A percentile compares a stretch with the other conserved stretches of the same genome.
phyloP scores from a whole-genome alignment of 1,140 invertebrate species.

The Pogonomyrmex barbatus region DNA sequence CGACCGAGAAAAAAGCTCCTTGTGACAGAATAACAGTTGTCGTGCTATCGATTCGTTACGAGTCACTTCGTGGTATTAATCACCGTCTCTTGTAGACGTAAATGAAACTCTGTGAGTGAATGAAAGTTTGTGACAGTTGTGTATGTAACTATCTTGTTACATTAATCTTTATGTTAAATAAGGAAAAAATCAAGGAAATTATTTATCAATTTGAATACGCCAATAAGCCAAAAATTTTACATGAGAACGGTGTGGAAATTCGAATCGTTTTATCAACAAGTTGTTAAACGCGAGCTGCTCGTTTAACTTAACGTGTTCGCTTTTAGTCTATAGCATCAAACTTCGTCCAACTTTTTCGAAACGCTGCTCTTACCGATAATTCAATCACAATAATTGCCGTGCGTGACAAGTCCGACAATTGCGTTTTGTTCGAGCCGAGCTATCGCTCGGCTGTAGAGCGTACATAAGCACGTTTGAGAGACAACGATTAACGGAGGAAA shows the following conservation, averaged over 20 bases:
- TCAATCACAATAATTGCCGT: constrained; percentile 46
- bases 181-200: not conserved
- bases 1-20: constrained; percentile 30
- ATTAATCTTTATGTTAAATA: not conserved
- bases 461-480: constrained; percentile 11
- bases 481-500: constrained; percentile 35
- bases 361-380: constrained; percentile 17
- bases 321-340: constrained; percentile 23
- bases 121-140: not conserved
- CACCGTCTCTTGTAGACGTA: constrained; percentile 10
- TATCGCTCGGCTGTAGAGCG: constrained; percentile 19
- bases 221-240: not conserved
- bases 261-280: not conserved
- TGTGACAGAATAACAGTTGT: not conserved
- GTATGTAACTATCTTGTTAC: constrained; percentile 17
- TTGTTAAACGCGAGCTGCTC: not conserved
- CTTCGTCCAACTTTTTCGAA: constrained; percentile 35
- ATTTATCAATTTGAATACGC: not conserved
- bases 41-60: constrained; percentile 33
- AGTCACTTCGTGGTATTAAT: constrained; percentile 32
- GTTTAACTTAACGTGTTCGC: constrained; percentile 6
- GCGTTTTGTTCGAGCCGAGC: not conserved
- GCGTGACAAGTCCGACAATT: constrained; percentile 28
- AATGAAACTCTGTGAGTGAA: not conserved
- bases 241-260: not conserved